phyloP scores from a whole-genome alignment of 2,113 vertebrate species.

The Hippopotamus amphibius region DNA sequence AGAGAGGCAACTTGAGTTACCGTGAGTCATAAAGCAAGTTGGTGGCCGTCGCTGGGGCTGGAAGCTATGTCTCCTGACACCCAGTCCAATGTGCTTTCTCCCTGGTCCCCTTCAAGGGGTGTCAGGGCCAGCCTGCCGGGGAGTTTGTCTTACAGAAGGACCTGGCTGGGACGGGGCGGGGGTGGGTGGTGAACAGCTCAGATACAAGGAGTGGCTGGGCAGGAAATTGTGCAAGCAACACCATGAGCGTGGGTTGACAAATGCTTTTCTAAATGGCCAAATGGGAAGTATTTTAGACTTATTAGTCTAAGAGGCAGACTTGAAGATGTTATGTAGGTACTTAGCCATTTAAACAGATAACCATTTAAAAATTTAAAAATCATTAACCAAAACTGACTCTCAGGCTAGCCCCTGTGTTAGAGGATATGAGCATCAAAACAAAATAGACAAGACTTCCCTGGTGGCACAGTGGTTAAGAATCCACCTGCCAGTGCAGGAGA shows the following conservation, averaged over 20 bases:
- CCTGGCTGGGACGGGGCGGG: background rate
- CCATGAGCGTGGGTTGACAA: background rate
- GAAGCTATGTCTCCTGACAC: background rate
- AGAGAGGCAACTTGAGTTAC: background rate
- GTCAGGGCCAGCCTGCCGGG: background rate
- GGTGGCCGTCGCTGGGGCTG: background rate
- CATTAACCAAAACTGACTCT: background rate
- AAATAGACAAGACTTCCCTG: background rate
- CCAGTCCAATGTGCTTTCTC: background rate
- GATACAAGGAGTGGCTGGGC: fast-evolving
- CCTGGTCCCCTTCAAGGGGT: background rate
- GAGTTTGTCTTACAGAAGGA: background rate
- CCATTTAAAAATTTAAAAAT: background rate
- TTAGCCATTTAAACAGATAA: background rate
- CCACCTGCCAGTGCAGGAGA: background rate
- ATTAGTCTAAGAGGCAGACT: background rate
- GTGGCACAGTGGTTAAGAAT: background rate
- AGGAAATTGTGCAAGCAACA: fast-evolving
- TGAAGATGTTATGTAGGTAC: background rate
- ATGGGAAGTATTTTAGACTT: background rate
- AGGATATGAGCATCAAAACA: background rate
- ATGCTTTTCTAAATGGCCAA: background rate
- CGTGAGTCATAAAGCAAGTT: background rate
- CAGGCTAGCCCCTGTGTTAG: background rate
- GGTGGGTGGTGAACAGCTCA: background rate